These are phyloP conservation scores for Carcina quercana DNA, from an alignment of 2,888 invertebrate species.

Conservation along the genomic window DNA sequence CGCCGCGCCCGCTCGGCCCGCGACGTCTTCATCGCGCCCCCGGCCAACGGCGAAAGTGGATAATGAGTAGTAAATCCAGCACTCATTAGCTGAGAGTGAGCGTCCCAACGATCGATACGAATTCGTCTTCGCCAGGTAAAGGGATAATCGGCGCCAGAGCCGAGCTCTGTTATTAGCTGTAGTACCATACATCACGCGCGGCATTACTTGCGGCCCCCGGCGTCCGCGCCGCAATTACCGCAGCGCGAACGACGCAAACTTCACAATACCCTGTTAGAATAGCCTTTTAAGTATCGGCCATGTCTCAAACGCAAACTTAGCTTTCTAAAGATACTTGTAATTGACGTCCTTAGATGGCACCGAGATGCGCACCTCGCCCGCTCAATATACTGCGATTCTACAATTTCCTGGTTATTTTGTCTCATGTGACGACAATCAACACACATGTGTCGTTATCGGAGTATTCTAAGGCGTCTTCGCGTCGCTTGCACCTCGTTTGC, in stretches of 20 bases:
- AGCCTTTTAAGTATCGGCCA: slow-evolving; percentile 27
- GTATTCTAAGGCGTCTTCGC: slow-evolving; percentile 27
- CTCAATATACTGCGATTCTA: slow-evolving; percentile 13
- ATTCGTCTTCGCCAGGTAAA: slow-evolving; percentile 64
- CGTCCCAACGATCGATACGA: slow-evolving; percentile 61
- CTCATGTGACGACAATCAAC: slow-evolving; percentile 12
- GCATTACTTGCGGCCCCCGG: slow-evolving; percentile 62
- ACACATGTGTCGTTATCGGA: slow-evolving; percentile 30
- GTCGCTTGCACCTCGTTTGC: slow-evolving; percentile 45
- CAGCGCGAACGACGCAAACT: slow-evolving; percentile 35
- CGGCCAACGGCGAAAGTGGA: slow-evolving; percentile 64
- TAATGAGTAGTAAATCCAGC: slow-evolving; percentile 68
- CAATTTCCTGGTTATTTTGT: slow-evolving; percentile 14
- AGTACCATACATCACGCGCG: slow-evolving; percentile 70
- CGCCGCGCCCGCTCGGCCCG: slow-evolving; percentile 32
- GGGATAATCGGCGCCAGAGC: slow-evolving; percentile 63
- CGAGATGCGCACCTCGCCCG: slow-evolving; percentile 5
- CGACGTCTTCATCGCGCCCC: slow-evolving; percentile 66
- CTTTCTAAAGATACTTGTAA: slow-evolving; percentile 14
- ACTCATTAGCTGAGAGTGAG: slow-evolving; percentile 66
- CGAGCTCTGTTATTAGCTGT: slow-evolving; percentile 65
- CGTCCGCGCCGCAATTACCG: slow-evolving; percentile 64
- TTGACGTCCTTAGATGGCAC: slow-evolving; percentile 13
- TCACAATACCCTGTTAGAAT: slow-evolving; percentile 50
- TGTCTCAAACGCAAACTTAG: slow-evolving; percentile 12